Evolutionary conservation across 2,113 vertebrate genomes (phyloP), one percentile per base, ranked within the genome.

Genomic region (Limnothrissa miodon): DNA sequence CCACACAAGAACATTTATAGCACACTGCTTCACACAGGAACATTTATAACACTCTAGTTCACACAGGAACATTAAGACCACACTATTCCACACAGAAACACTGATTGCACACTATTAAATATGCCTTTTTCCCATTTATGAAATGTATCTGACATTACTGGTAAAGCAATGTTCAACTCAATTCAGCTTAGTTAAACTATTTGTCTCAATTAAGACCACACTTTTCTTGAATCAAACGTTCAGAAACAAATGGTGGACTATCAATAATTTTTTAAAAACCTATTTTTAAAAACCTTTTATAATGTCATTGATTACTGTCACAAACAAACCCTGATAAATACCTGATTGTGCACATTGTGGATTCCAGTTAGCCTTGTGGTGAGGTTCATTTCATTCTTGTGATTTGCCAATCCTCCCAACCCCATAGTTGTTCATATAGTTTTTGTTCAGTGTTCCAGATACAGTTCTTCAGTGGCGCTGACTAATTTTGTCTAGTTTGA

Each of bases 401-500:
- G 66, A 80, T 29, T 45, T 33, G 2, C 66, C 29, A 29, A 74
- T 74, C 66, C 82, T 66, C 80, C 13, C 25, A n/a, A n/a, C 29
- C 59, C 59, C 10, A 13, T 13, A 36, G 66, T 74, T 4, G 29
- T 15, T 74, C 29, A 17, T 10, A 33, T 17, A 36, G 66, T 74
- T 74, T 74, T 11, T 74, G 29, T 74, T 74, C 25, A 74, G 29
- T 74, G 66, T 74, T 74, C 66, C 66, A 33, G 66, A 74, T 33
- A 15, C 25, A 74, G 10, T 17, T 36, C 66, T 36, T 74, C 9
- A 4, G 66, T 13, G 11, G 66, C 25, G 9, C 25, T 36, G 66
- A 36, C 25, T 74, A 74, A 74, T 74, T 39, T 29, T 33, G 66
- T 39, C 29, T 1, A 4, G 13, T 74, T 74, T 74, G 29, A 74